Conservation (phyloP, 1,140 invertebrate species). For the Philotrypesis tridentata region DNA sequence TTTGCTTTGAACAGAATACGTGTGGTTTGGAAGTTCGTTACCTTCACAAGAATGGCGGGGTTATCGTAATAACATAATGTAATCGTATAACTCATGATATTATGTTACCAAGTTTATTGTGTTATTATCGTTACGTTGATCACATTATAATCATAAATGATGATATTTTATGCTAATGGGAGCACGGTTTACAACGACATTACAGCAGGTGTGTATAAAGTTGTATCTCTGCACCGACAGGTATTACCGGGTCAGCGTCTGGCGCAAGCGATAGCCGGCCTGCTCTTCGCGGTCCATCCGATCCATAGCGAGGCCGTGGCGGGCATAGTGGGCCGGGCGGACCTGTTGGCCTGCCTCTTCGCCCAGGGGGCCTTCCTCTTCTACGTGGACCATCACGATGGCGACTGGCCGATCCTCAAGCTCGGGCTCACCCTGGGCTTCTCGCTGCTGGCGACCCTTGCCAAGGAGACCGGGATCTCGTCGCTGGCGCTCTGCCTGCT, state of each 20-base stretch:
- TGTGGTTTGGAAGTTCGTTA: too few species aligned
- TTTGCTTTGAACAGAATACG: too few species aligned
- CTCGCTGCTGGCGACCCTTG: constrained; percentile 80
- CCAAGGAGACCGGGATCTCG: constrained; percentile 94
- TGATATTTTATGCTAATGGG: too few species aligned
- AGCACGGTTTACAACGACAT: too few species aligned
- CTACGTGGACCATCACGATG: constrained; percentile 78
- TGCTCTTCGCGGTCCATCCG: constrained; percentile 95
- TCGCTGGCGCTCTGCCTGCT: constrained; percentile 90
- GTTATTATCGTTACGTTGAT: too few species aligned
- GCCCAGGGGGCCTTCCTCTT: constrained; percentile 90
- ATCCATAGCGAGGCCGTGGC: constrained; percentile 97
- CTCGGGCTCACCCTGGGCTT: constrained; percentile 67
- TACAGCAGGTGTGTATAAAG: too few species aligned
- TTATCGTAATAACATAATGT: too few species aligned
- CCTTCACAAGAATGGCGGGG: too few species aligned
- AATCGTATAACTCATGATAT: too few species aligned
- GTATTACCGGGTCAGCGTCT: constrained; percentile 77
- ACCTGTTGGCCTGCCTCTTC: constrained; percentile 93
- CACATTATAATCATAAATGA: too few species aligned
- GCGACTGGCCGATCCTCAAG: constrained; percentile 64
- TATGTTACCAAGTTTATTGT: too few species aligned
- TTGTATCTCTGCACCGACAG: constrained; percentile 47
- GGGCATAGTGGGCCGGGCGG: constrained; percentile 96
- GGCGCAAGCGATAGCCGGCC: constrained; percentile 84